Base-by-base conservation (phyloP, 2,113 vertebrate genomes). In the Rhabdornis inornatus region DNA sequence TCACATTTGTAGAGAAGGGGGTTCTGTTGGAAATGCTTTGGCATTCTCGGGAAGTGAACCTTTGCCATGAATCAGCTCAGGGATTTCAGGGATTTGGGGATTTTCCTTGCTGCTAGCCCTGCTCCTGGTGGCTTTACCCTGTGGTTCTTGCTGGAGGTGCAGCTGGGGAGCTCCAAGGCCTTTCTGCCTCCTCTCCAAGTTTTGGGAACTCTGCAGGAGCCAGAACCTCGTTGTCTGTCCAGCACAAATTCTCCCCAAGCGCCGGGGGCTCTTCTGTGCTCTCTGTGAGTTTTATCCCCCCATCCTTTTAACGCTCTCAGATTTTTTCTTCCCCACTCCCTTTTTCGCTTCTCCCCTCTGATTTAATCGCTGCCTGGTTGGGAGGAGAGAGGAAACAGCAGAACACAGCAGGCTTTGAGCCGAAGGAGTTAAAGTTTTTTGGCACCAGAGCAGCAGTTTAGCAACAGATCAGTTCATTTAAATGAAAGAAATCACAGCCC, bases 381-480 rank as follows among this genome's bases (percentile, higher is more conserved):
- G 55, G 69, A 95, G 55, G 64, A 80, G 86, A 89, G 64, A 57
- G 59, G n/a, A 56, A 53, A 2, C 4, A 52, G 79, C 75, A 28
- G 61, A 94, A 40, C 42, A 11, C 3, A 40, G 70, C 42, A 17
- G 50, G 81, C 17, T 96, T 59, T 89, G 89, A 92, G 94, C 44
- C 35, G 89, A 93, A 97, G 87, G 92, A 97, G 97, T 98, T 97
- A 93, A 97, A 92, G 76, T 94, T 97, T 97, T 94, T 98, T 98
- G 97, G 98, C 97, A 97, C 94, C 6, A 15, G 57, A 95, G 89
- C 92, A 91, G 96, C 74, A 95, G 96, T 98, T 97, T 97, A 97
- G 97, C 97, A 98, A 98, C 97, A 97, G 97, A 98, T 97, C 97
- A 98, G 97, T 98, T 98, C 96, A 98, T 98, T 99, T 98, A 97